A percentile compares a stretch with the other conserved stretches of the same genome.
Conservation (phyloP, 2,797 vertebrate species). For the Enteromius mattozi region DNA sequence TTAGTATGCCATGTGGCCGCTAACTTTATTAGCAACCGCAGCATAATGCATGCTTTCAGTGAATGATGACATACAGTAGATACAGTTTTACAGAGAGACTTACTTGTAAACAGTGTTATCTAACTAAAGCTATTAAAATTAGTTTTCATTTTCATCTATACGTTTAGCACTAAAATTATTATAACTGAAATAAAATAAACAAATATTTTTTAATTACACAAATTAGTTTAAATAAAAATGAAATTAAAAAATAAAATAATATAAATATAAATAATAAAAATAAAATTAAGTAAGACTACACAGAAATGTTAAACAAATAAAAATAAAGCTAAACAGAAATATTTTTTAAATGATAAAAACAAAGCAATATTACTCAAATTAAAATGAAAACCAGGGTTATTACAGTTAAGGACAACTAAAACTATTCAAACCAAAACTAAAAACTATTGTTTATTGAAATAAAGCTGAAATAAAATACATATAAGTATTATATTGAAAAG, state of each 20-base stretch:
- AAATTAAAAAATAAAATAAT: background rate
- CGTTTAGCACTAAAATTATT: background rate
- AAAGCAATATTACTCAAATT: background rate
- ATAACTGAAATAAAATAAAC: background rate
- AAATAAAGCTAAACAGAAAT: background rate
- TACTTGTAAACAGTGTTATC: background rate
- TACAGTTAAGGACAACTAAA: background rate
- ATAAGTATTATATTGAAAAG: background rate
- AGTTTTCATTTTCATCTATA: background rate
- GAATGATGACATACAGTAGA: background rate
- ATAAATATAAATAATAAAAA: background rate
- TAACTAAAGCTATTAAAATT: background rate
- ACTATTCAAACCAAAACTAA: background rate
- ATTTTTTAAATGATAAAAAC: background rate
- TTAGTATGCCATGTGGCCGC: background rate
- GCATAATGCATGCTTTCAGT: constrained; percentile 10
- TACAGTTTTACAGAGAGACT: background rate
- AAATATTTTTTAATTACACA: background rate
- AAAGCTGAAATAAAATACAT: background rate
- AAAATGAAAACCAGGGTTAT: background rate
- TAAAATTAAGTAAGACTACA: too few species aligned
- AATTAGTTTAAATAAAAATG: background rate
- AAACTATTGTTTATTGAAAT: background rate
- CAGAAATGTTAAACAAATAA: too few species aligned
- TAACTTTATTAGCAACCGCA: background rate